phyloP scores from a whole-genome alignment of 2,888 invertebrate species.

The Mylabris sibirica region DNA sequence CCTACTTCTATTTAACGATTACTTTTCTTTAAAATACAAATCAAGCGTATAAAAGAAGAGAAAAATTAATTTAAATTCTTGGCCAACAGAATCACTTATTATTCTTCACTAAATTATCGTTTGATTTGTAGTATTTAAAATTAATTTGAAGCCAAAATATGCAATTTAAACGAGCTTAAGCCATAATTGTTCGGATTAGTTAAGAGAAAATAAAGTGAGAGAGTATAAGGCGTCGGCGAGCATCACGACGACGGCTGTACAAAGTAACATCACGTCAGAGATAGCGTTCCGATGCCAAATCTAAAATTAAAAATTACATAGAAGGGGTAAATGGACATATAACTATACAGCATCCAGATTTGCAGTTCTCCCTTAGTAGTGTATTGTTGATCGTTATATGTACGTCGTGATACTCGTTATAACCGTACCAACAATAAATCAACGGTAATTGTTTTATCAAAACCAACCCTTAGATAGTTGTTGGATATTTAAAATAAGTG shows the following conservation, averaged over 20 bases:
- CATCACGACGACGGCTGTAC: neutral
- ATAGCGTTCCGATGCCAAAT: conserved; percentile 69
- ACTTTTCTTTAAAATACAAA: neutral
- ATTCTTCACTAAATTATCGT: neutral
- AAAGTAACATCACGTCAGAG: conserved; percentile 44
- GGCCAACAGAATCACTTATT: neutral
- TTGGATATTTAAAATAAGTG: neutral
- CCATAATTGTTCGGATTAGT: neutral
- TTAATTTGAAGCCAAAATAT: neutral
- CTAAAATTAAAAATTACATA: conserved; percentile 66
- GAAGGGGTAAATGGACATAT: conserved; percentile 52
- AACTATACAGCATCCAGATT: conserved; percentile 52
- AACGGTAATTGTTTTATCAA: conserved; percentile 41
- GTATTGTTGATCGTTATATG: conserved; percentile 41
- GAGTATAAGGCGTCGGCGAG: neutral
- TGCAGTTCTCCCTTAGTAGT: conserved; percentile 56
- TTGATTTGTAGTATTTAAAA: neutral
- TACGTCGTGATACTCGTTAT: conserved; percentile 39
- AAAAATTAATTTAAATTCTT: neutral
- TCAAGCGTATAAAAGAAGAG: neutral
- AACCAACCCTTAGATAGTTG: neutral
- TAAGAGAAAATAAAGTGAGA: neutral
- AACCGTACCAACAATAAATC: conserved; percentile 36
- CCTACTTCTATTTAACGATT: neutral
- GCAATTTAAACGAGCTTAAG: neutral